Evolutionary conservation across 2,888 invertebrate species (phyloP).

Genomic region (Tetanocera ferruginea): DNA sequence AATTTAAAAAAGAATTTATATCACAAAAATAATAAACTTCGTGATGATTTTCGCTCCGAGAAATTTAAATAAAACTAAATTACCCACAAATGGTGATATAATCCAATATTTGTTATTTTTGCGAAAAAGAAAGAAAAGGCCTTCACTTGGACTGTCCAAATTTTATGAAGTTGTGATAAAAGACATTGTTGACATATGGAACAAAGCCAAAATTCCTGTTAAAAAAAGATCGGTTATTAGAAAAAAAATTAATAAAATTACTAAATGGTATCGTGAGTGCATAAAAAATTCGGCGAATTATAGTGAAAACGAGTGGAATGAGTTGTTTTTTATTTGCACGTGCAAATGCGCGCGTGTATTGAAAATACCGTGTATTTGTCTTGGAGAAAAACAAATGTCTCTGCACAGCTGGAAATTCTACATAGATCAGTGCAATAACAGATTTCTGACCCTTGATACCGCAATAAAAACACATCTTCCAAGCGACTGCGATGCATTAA

Average conservation of each 20-base stretch:
- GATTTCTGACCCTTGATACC: too few relatives aligned
- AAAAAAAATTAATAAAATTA: not conserved
- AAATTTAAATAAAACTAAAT: too few relatives aligned
- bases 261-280: not conserved
- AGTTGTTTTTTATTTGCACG: constrained; percentile 12
- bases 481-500: too few relatives aligned
- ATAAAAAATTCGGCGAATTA: constrained; percentile 1
- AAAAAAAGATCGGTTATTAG: too few relatives aligned
- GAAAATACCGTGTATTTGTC: constrained; percentile 11
- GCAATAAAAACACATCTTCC: too few relatives aligned
- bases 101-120: not conserved
- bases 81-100: not conserved
- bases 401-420: too few relatives aligned
- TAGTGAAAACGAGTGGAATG: not conserved
- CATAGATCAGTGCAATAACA: too few relatives aligned
- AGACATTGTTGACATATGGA: too few relatives aligned
- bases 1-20: too few relatives aligned
- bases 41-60: too few relatives aligned
- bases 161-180: not conserved
- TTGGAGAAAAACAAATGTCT: not conserved
- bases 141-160: not conserved
- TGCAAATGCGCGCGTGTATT: constrained; percentile 1
- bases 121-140: not conserved
- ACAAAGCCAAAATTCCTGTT: too few relatives aligned
- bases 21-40: too few relatives aligned